Conservation (phyloP, 2,888 invertebrate species). For the Hypomecis atomaria region DNA sequence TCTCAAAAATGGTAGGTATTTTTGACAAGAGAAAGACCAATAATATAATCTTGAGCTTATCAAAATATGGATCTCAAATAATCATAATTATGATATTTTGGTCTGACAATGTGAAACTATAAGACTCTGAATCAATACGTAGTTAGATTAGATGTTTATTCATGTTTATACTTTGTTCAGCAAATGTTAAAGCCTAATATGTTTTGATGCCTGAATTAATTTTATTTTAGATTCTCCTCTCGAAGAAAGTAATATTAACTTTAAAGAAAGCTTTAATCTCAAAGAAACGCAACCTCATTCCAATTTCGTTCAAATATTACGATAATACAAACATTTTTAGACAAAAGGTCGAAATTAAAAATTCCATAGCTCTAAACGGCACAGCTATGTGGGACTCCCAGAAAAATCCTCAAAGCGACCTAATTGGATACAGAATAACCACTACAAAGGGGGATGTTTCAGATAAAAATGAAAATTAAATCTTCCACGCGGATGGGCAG, state of each 20-base stretch:
- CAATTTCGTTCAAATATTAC: conserved; percentile 40
- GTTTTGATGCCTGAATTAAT: too few species aligned
- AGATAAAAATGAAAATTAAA: conserved; percentile 86
- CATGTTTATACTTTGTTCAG: too few species aligned
- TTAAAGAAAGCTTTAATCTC: neutral
- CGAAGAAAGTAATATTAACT: neutral
- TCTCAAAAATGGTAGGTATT: too few species aligned
- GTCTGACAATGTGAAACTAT: too few species aligned
- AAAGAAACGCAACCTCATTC: neutral
- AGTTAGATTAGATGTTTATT: too few species aligned
- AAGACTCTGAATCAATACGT: too few species aligned
- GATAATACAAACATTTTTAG: conserved; percentile 43
- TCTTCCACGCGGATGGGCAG: conserved; percentile 83
- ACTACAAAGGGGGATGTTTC: conserved; percentile 85
- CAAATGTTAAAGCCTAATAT: too few species aligned
- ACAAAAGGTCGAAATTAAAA: conserved; percentile 73
- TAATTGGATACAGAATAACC: conserved; percentile 84
- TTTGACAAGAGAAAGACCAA: too few species aligned
- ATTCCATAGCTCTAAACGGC: conserved; percentile 76
- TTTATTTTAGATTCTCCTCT: neutral
- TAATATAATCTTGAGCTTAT: too few species aligned
- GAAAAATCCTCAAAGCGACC: conserved; percentile 81
- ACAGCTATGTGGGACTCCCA: conserved; percentile 65
- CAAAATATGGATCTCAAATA: too few species aligned
- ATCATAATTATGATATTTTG: too few species aligned